phyloP scores from a whole-genome alignment of 64 coral and sea anemone genomes.

The Dendronephthya gigantea region DNA sequence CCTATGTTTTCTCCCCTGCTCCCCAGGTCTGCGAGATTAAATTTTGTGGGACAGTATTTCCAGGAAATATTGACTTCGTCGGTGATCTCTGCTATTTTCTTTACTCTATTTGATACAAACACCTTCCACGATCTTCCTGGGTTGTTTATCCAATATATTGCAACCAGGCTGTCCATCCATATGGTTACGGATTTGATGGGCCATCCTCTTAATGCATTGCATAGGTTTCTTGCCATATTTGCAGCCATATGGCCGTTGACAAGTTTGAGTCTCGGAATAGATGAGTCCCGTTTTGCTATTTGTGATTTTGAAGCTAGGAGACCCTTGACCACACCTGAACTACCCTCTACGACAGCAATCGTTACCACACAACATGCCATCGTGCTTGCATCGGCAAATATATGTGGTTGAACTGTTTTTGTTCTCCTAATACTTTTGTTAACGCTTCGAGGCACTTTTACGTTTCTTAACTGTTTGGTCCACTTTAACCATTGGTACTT shows the following conservation, averaged over 20 bases:
- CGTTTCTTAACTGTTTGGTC: not conserved
- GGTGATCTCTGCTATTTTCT: too few relatives aligned
- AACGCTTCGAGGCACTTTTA: not conserved
- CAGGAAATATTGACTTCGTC: too few relatives aligned
- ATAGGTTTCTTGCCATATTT: slow-evolving; percentile 46
- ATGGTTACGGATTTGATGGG: slow-evolving; percentile 24
- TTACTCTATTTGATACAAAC: too few relatives aligned
- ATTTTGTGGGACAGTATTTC: slow-evolving; percentile 33
- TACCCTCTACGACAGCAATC: slow-evolving; percentile 22
- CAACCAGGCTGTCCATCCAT: slow-evolving; percentile 61
- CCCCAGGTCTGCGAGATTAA: slow-evolving; percentile 43
- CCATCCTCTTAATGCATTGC: slow-evolving; percentile 11
- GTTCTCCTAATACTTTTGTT: not conserved
- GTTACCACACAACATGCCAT: slow-evolving; percentile 26
- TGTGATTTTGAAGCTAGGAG: slow-evolving; percentile 35
- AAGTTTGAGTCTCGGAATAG: slow-evolving; percentile 32
- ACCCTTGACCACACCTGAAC: slow-evolving; percentile 26
- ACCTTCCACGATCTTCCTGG: too few relatives aligned
- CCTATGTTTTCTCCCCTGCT: slow-evolving; percentile 27
- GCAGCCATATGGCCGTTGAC: slow-evolving; percentile 43
- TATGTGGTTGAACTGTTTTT: slow-evolving; percentile 20
- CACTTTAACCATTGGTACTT: not conserved
- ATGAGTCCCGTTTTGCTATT: slow-evolving; percentile 41
- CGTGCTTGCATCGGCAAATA: slow-evolving; percentile 37
- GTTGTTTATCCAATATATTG: slow-evolving; percentile 47